Percentiles rank a stretch among this genome's conserved stretches.
Conservation (phyloP, 2,888 invertebrate genomes). For the Chydorus sphaericus region DNA sequence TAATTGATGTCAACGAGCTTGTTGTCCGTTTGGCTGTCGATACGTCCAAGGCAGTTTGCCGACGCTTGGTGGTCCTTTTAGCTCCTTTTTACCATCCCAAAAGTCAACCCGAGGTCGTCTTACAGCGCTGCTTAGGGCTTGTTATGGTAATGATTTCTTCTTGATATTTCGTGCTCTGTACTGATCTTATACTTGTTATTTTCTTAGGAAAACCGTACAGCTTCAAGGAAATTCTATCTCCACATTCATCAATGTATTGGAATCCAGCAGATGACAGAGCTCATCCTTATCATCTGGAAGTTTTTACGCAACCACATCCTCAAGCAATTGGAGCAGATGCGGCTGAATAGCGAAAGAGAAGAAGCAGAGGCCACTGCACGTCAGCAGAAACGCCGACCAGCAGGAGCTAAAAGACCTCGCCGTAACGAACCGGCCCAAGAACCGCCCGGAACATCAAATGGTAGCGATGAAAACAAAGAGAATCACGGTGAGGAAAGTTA, state of each 20-base stretch:
- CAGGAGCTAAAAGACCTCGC: neutral
- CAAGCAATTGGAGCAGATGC: neutral
- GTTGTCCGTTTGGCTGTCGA: neutral
- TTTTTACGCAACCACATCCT: conserved; percentile 4
- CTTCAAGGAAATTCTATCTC: neutral
- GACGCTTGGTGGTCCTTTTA: neutral
- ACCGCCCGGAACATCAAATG: neutral
- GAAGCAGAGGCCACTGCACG: too few species aligned
- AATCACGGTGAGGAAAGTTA: neutral
- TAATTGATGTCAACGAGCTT: neutral
- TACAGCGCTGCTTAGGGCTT: neutral
- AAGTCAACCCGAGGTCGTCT: neutral
- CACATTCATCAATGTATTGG: neutral
- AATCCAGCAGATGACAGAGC: neutral
- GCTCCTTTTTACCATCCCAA: neutral
- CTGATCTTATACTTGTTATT: neutral
- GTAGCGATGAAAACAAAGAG: neutral
- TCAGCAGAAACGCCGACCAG: neutral
- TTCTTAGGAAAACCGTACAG: neutral
- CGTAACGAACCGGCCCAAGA: neutral
- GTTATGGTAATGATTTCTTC: too few species aligned
- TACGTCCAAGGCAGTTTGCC: neutral
- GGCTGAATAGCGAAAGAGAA: neutral
- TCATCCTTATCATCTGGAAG: neutral
- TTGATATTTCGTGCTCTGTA: neutral